phyloP scores from a whole-genome alignment of 2,888 invertebrate species.

The Cephus pulcher region DNA sequence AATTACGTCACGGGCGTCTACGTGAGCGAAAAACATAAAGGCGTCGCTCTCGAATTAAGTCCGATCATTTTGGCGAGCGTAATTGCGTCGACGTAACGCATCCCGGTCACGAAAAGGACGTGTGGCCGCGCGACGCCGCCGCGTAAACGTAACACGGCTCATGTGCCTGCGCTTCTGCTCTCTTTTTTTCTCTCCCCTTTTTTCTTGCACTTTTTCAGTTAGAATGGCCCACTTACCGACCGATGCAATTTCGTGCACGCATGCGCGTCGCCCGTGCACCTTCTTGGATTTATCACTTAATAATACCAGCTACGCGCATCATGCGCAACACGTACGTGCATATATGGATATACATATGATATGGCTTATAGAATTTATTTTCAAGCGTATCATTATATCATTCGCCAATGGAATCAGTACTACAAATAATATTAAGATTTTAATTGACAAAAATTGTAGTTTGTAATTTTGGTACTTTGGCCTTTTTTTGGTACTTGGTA shows the following conservation, averaged over 20 bases:
- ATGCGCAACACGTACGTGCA: background rate
- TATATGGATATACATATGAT: no score
- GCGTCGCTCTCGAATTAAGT: conserved; percentile 7
- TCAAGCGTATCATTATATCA: background rate
- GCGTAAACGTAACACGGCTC: background rate
- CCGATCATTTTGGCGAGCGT: conserved; percentile 8
- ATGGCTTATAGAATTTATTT: no score
- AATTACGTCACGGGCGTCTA: no score
- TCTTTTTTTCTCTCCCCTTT: conserved; percentile 5
- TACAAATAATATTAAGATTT: background rate
- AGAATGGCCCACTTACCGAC: conserved; percentile 10
- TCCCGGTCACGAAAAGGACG: background rate
- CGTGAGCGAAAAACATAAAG: background rate
- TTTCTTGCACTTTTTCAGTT: conserved; percentile 12
- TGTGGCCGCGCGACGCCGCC: background rate
- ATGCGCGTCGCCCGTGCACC: conserved; percentile 4
- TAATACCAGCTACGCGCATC: conserved; percentile 30
- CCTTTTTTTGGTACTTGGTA: no score
- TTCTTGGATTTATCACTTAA: conserved; percentile 34
- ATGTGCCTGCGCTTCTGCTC: conserved; percentile 10
- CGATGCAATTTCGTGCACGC: conserved; percentile 10
- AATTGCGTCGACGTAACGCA: conserved; percentile 5
- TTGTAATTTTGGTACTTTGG: no score
- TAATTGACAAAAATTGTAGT: no score
- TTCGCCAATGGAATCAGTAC: background rate